Conservation (phyloP, 2,888 invertebrate genomes). For the Eristalis tenax region DNA sequence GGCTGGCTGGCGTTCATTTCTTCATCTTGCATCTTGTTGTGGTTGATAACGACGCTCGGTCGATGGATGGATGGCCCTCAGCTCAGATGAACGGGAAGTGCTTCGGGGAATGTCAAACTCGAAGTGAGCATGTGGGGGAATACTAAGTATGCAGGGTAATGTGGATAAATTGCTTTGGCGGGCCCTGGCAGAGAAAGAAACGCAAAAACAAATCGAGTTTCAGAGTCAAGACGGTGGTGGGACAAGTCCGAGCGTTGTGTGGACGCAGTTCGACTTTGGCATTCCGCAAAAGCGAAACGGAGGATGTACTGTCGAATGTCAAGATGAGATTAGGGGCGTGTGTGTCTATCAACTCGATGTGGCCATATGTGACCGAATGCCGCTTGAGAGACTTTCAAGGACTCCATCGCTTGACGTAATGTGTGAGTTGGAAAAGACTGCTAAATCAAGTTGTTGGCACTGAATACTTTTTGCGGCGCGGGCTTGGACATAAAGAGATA, state of each 20-base stretch:
- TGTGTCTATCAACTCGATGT: not conserved
- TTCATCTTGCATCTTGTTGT: not conserved
- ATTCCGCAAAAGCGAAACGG: not conserved
- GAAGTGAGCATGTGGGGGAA: conserved; percentile 20
- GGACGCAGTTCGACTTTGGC: not conserved
- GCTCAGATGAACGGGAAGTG: conserved; percentile 33
- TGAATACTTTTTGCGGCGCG: not conserved
- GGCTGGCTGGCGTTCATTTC: not conserved
- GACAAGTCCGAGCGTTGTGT: not conserved
- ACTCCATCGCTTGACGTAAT: not conserved
- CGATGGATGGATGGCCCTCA: not conserved
- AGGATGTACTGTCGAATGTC: not conserved
- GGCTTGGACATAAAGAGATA: too few relatives aligned
- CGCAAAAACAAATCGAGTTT: not conserved
- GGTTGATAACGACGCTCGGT: conserved; percentile 6
- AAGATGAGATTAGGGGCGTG: not conserved
- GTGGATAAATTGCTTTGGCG: conserved; percentile 26
- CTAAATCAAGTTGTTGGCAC: not conserved
- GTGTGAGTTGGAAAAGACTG: not conserved
- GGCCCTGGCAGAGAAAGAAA: not conserved
- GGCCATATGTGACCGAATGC: not conserved
- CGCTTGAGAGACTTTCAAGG: not conserved
- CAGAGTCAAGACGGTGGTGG: not conserved
- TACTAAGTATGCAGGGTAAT: conserved; percentile 16
- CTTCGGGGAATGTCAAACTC: conserved; percentile 16